phyloP scores from a whole-genome alignment of 2,888 invertebrate species.

The Andrena haemorrhoa region DNA sequence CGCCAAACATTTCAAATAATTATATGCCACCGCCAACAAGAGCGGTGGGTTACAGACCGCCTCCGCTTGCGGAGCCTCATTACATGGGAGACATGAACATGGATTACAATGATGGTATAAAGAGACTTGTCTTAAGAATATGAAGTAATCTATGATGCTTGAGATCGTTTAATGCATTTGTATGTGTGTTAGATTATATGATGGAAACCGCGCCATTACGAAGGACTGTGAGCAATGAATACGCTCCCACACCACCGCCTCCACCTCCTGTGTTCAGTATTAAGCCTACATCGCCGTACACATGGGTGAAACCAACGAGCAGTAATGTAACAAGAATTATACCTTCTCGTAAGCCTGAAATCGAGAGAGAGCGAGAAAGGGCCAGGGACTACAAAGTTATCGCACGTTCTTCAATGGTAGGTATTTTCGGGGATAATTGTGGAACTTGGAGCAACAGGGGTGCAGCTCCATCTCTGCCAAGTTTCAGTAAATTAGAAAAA shows the following conservation, averaged over 20 bases:
- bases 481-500: no score
- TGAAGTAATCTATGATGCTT: not conserved
- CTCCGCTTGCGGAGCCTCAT: constrained; percentile 74
- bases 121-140: not conserved
- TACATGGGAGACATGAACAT: constrained; percentile 78
- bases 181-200: constrained; percentile 75
- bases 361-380: constrained; percentile 75
- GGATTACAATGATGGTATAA: constrained; percentile 77
- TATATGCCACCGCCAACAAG: constrained; percentile 72
- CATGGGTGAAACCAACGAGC: constrained; percentile 81
- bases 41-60: constrained; percentile 75
- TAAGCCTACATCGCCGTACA: constrained; percentile 79
- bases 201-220: constrained; percentile 79
- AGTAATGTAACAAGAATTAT: constrained; percentile 66
- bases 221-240: constrained; percentile 83
- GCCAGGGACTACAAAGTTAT: constrained; percentile 80
- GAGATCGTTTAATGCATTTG: constrained; percentile 9
- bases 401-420: constrained; percentile 77
- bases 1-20: constrained; percentile 66
- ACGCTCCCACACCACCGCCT: constrained; percentile 82
- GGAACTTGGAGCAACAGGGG: no score
- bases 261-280: constrained; percentile 83
- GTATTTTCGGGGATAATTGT: constrained; percentile 1
- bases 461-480: no score
- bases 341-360: constrained; percentile 60